These are phyloP conservation scores for Papilio glaucus DNA, from an alignment of 1,140 invertebrate genomes.

Conservation along the genomic window DNA sequence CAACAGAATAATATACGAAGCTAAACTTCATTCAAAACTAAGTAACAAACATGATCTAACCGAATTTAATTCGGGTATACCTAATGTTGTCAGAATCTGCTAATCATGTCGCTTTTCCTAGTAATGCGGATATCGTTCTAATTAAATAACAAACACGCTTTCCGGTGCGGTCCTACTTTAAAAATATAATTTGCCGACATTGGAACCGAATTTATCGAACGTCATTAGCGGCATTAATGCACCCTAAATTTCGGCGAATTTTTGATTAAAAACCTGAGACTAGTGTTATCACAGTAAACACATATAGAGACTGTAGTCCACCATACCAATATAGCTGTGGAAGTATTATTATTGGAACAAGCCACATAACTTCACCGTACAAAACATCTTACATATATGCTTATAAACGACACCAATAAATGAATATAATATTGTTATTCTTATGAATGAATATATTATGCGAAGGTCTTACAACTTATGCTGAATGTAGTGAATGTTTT, in stretches of 20 bases:
- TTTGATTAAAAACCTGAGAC: background rate
- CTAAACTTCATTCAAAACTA: background rate
- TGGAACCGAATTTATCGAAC: conserved; percentile 3
- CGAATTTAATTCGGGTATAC: conserved; percentile 39
- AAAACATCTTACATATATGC: too few species aligned
- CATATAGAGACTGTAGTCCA: background rate
- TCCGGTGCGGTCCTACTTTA: conserved; percentile 24
- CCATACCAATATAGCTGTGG: too few species aligned
- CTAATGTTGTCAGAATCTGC: conserved; percentile 52
- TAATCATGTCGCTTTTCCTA: conserved; percentile 24
- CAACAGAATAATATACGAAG: background rate
- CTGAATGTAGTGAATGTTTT: too few species aligned
- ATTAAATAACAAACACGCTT: conserved; percentile 21
- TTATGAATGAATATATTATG: too few species aligned
- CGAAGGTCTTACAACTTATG: too few species aligned
- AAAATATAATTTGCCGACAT: conserved; percentile 12
- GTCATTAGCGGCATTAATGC: conserved; percentile 20
- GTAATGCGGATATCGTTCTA: conserved; percentile 1
- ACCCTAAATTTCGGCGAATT: conserved; percentile 27
- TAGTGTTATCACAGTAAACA: background rate
- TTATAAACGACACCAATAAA: too few species aligned
- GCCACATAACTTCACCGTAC: too few species aligned
- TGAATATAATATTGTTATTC: too few species aligned
- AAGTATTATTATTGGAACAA: too few species aligned
- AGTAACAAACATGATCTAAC: background rate